Evolutionary conservation across 2,888 invertebrate species (phyloP).

Genomic region (Agrypnus murinus): DNA sequence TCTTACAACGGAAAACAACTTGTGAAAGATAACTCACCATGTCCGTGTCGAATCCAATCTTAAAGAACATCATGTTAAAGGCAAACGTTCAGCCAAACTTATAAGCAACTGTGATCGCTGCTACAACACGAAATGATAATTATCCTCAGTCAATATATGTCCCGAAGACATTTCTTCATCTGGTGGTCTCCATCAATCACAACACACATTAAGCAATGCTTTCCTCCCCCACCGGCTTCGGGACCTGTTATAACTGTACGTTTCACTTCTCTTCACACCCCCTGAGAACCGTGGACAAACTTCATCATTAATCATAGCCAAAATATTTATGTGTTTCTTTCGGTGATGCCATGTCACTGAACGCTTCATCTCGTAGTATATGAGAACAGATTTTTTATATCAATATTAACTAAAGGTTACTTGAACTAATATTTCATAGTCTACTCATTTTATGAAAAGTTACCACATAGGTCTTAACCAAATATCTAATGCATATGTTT

Average conservation of each 20-base stretch:
- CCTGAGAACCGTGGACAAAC: conserved; percentile 59
- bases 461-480: no score
- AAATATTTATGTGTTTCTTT: conserved; percentile 62
- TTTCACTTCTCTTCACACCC: conserved; percentile 57
- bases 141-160: conserved; percentile 69
- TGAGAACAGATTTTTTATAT: conserved; percentile 37
- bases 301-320: conserved; percentile 67
- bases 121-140: conserved; percentile 64
- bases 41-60: conserved; percentile 60
- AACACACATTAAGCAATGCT: conserved; percentile 67
- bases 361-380: conserved; percentile 46
- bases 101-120: conserved; percentile 49
- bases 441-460: no score
- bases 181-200: conserved; percentile 71
- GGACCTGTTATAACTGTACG: conserved; percentile 51
- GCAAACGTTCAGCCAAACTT: conserved; percentile 46
- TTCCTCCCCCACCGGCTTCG: conserved; percentile 53
- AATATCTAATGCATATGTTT: no score
- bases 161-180: conserved; percentile 69
- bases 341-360: conserved; percentile 62
- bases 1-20: conserved; percentile 50
- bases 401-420: background rate
- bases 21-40: conserved; percentile 56
- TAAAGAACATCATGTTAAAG: conserved; percentile 41
- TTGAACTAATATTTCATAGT: no score